Base-by-base conservation (phyloP, 2,797 vertebrate genomes). In the Neosilurus mollespiculum region DNA sequence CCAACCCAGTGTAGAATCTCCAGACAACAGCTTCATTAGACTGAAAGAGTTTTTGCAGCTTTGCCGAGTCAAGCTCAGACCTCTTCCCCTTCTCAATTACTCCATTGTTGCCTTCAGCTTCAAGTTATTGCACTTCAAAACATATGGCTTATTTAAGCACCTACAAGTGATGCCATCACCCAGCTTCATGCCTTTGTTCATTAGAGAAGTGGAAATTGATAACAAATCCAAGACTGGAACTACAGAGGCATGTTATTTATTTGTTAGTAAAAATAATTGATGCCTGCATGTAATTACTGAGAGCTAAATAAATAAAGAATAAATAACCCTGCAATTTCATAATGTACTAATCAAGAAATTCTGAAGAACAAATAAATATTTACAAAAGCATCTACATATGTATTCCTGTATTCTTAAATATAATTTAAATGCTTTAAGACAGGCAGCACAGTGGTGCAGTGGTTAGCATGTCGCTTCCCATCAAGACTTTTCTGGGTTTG, bases 1-100 rank as follows among this genome's bases (percentile, higher is more conserved):
- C 84, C 84, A 83, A 69, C 83, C 82, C 69, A 86, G 81, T 62
- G 83, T 86, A 64, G 86, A 87, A 88, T 89, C 89, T 85, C 92
- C 94, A 95, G 93, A 96, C 95, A 96, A 97, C 96, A 94, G 96
- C 96, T 97, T 96, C 95, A 97, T 97, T 96, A 96, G 95, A 89
- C 93, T 95, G 95, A 96, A 95, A 96, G 94, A 94, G 91, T 92
- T 93, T 95, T 95, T 91, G 90, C 93, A 94, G 94, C 94, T 94
- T 90, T 88, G 89, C 90, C 88, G 88, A 95, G 95, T 96, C 94
- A 90, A 93, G 93, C 95, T 93, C 94, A 91, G 95, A 93, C 94
- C 95, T 94, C 88, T 90, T 92, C 92, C 91, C 93, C 93, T 94
- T 92, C 95, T 93, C 92, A 93, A 90, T 92, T 88, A 93, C 91